Evolutionary conservation across 30 jellyfish, hydroid and myxozoan species (phyloP), one percentile per base, ranked within the genome.

Genomic region (Hydra vulgaris): DNA sequence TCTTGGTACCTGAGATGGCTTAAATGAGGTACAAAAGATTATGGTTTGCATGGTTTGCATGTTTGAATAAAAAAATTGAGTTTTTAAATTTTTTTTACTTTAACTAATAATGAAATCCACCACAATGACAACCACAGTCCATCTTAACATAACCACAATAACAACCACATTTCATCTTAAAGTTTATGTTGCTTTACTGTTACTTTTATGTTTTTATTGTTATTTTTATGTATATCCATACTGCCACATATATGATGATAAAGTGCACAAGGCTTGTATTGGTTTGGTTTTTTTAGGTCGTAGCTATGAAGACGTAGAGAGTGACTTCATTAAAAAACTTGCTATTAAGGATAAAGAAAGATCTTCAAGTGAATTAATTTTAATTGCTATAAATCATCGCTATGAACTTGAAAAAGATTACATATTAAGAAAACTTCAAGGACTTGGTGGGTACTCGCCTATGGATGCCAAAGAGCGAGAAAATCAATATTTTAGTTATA

Each of bases 381-480:
- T 90, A 19, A 20, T 86, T 22, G 87, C 72, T 0, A 79, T 90
- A 24, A 86, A 78, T 72, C 69, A 82, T 15, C 80, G 97, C 19
- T 72, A 83, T 72, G 68, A 21, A 8, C 20, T 79, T 0, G 97
- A 90, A 67, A 76, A 88, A 52, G 97, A 90, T 54, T 18, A 23
- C 18, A 76, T 90, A 16, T 21, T 90, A 1, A 73, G 74, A 21
- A 73, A 84, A 56, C 77, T 90, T 66, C 96, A 86, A 82, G 97
- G 97, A 16, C 26, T 86, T 21, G 74, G 77, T 17, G 95, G 88
- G 20, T 77, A 54, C 18, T 25, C 90, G 24, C 40, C 89, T 16
- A 74, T 90, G 86, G 86, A 61, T 54, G 79, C 96, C 25, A 83
- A 69, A 18, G 96, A 90, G 71, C 79, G 97, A 73, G 97, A 90